These are phyloP conservation scores for Boulengeromyrus knoepffleri DNA, from an alignment of 2,113 vertebrate genomes.

Conservation along the genomic window DNA sequence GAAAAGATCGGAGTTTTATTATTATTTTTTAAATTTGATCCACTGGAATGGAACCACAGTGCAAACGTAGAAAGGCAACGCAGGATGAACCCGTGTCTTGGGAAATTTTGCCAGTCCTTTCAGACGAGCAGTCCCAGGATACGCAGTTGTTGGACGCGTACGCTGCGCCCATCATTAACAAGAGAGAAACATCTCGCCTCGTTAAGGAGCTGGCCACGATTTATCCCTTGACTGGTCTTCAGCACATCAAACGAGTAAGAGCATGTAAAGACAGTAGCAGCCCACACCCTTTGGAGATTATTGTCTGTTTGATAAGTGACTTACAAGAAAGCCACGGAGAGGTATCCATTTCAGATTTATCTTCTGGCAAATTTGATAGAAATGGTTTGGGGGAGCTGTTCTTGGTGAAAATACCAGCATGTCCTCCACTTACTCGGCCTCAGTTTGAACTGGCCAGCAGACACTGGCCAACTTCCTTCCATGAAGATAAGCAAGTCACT, in stretches of 20 bases:
- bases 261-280: conserved; percentile 35
- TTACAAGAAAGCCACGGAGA: conserved; percentile 12
- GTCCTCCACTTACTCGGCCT: conserved; percentile 63
- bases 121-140: conserved; percentile 58
- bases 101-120: conserved; percentile 68
- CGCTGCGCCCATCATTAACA: conserved; percentile 68
- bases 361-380: conserved; percentile 26
- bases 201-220: conserved; percentile 54
- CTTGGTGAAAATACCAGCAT: conserved; percentile 60
- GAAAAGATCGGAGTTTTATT: neutral
- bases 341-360: conserved; percentile 41
- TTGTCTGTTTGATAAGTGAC: conserved; percentile 60
- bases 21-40: neutral
- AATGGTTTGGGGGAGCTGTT: conserved; percentile 67
- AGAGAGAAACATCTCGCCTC: conserved; percentile 67
- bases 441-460: conserved; percentile 69
- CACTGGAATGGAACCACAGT: conserved; percentile 55
- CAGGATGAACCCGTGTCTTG: conserved; percentile 37
- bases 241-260: conserved; percentile 76
- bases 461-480: conserved; percentile 78
- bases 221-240: conserved; percentile 55
- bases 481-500: conserved; percentile 68
- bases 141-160: conserved; percentile 60
- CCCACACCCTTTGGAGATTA: conserved; percentile 60
- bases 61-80: conserved; percentile 49